phyloP scores from a whole-genome alignment of 2,888 invertebrate genomes.

The Abscondita cerata region DNA sequence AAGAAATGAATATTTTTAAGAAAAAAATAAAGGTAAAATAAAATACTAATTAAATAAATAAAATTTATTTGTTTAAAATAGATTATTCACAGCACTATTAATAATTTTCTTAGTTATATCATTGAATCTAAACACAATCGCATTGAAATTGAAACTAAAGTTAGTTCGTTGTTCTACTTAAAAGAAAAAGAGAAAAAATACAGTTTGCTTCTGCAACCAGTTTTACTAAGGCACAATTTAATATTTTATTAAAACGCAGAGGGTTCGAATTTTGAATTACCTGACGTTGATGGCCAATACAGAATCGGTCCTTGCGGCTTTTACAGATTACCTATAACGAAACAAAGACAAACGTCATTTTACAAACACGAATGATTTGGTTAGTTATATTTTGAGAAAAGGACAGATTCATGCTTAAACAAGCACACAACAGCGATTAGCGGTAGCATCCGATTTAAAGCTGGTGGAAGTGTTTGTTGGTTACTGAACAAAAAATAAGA shows the following conservation, averaged over 20 bases:
- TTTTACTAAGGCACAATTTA: not conserved
- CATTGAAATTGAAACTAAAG: conserved; percentile 12
- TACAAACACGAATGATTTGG: conserved; percentile 12
- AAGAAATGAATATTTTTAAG: no score
- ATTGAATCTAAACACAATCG: conserved; percentile 22
- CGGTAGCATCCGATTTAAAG: not conserved
- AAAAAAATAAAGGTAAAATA: conserved; percentile 10
- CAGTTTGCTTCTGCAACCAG: conserved; percentile 4
- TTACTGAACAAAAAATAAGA: no score
- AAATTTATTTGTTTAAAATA: conserved; percentile 25
- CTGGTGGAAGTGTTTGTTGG: not conserved
- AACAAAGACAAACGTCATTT: conserved; percentile 36
- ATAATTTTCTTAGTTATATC: conserved; percentile 47
- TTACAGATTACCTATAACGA: conserved; percentile 59
- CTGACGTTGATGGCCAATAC: conserved; percentile 47
- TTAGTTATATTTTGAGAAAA: not conserved
- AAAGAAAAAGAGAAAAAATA: not conserved
- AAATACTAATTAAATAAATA: conserved; percentile 21
- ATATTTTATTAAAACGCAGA: not conserved
- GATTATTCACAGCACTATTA: conserved; percentile 32
- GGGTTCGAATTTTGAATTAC: conserved; percentile 40
- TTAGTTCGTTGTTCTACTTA: conserved; percentile 17
- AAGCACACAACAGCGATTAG: conserved; percentile 3
- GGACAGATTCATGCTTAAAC: not conserved
- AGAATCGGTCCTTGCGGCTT: conserved; percentile 49